Evolutionary conservation across 1,140 invertebrate genomes (phyloP).

Genomic region (Cheumatopsyche charites): DNA sequence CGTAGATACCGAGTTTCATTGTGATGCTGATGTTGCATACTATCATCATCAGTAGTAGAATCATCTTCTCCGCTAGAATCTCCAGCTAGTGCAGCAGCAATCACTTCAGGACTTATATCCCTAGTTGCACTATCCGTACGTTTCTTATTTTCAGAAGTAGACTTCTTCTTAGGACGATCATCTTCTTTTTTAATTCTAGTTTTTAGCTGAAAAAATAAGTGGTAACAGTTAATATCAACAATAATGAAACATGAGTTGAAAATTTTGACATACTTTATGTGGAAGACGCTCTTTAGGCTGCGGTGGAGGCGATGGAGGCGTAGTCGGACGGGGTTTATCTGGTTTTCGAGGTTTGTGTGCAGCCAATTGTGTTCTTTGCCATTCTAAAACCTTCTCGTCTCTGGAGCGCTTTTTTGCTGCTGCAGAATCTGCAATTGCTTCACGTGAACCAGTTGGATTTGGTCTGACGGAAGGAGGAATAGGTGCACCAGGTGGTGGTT

Average conservation of each 20-base stretch:
- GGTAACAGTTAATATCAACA: neutral
- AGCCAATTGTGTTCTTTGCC: conserved; percentile 57
- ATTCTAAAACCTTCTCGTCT: conserved; percentile 59
- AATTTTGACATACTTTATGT: conserved; percentile 10
- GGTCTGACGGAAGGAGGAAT: conserved; percentile 16
- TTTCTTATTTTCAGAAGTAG: conserved; percentile 11
- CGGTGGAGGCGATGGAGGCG: conserved; percentile 50
- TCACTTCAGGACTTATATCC: conserved; percentile 53
- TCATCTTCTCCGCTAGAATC: conserved; percentile 53
- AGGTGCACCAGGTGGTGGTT: conserved; percentile 22
- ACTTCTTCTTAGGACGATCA: conserved; percentile 49
- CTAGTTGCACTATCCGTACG: conserved; percentile 23
- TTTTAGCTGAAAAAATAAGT: conserved; percentile 41
- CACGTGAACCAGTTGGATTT: conserved; percentile 51
- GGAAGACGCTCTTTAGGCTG: conserved; percentile 48
- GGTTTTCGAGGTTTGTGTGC: conserved; percentile 30
- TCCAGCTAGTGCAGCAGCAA: conserved; percentile 53
- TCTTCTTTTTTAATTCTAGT: conserved; percentile 57
- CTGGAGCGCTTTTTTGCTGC: conserved; percentile 53
- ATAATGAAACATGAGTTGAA: neutral
- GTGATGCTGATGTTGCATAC: conserved; percentile 52
- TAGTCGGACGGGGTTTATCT: conserved; percentile 26
- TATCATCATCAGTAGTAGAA: conserved; percentile 50
- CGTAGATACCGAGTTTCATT: conserved; percentile 47
- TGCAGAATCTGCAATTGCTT: conserved; percentile 45